These are phyloP conservation scores for Laticauda colubrina DNA, from an alignment of 2,113 vertebrate genomes.

Conservation along the genomic window DNA sequence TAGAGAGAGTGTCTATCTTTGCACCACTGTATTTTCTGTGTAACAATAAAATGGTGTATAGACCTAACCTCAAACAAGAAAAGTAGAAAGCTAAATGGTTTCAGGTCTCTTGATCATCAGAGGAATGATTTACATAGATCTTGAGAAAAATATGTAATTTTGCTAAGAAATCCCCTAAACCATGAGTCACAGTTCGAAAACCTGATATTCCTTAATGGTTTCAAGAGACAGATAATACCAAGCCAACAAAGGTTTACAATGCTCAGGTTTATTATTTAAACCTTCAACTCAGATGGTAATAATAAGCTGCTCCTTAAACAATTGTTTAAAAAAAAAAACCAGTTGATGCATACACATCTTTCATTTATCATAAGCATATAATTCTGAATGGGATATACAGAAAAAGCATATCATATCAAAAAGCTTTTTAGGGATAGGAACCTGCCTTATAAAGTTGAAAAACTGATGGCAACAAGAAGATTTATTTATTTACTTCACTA, in stretches of 20 bases:
- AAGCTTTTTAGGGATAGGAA: background rate
- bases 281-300: background rate
- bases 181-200: constrained; percentile 58
- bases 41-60: background rate
- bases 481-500: background rate
- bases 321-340: background rate
- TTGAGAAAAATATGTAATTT: constrained; percentile 65
- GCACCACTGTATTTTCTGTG: background rate
- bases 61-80: background rate
- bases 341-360: background rate
- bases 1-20: background rate
- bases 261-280: constrained; percentile 37
- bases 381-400: constrained; percentile 23
- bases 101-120: constrained; percentile 37
- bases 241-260: constrained; percentile 45
- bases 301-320: background rate
- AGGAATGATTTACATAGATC: constrained; percentile 59
- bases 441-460: background rate
- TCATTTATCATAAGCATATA: background rate
- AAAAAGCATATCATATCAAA: background rate
- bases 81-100: constrained; percentile 27
- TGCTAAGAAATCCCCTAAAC: constrained; percentile 58
- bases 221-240: constrained; percentile 42
- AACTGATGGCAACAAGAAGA: background rate
- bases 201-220: constrained; percentile 57